These are phyloP conservation scores for Psammodynastes pulverulentus DNA, from an alignment of 2,113 vertebrate genomes.

Conservation along the genomic window DNA sequence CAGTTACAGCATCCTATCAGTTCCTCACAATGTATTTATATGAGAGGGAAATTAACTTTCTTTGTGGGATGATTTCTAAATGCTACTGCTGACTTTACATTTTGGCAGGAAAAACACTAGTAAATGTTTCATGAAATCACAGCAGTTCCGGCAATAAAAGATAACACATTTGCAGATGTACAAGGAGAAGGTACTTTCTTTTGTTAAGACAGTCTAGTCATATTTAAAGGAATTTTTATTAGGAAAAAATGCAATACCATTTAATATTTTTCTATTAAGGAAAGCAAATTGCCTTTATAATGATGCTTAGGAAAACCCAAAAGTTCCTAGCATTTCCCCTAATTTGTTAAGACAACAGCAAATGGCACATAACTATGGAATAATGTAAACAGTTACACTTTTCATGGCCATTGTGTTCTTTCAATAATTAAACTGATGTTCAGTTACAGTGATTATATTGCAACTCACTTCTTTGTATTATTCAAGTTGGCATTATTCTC, in stretches of 20 bases:
- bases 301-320: conserved; percentile 37
- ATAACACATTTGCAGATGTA: not conserved
- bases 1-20: not conserved
- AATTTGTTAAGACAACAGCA: conserved; percentile 15
- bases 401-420: not conserved
- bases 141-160: not conserved
- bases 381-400: not conserved
- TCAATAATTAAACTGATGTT: not conserved
- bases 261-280: not conserved
- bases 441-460: not conserved
- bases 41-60: not conserved
- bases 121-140: not conserved
- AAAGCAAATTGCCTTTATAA: not conserved
- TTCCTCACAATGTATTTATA: not conserved
- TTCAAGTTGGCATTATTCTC: conserved; percentile 24
- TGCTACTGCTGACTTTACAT: not conserved
- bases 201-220: not conserved
- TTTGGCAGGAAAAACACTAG: not conserved
- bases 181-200: not conserved
- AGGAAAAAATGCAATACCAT: not conserved
- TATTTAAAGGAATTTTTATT: not conserved
- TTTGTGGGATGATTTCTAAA: not conserved
- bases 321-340: conserved; percentile 2
- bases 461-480: not conserved
- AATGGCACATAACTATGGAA: not conserved